Percentiles rank a stretch among this genome's conserved stretches.
Conservation (phyloP, 2,113 vertebrate genomes). For the Anhinga rufa region DNA sequence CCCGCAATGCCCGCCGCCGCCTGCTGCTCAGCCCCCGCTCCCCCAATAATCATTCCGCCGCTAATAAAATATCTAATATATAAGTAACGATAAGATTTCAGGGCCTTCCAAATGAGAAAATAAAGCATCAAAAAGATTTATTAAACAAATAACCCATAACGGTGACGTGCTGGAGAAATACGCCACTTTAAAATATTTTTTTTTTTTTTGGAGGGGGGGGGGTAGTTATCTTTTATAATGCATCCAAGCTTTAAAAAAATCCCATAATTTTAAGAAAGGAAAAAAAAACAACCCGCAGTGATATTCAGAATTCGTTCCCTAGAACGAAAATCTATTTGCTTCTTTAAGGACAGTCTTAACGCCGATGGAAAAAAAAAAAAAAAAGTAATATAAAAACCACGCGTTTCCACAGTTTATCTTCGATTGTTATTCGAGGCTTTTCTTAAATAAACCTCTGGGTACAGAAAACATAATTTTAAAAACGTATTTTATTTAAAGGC, state of each 20-base stretch:
- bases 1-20: constrained; percentile 7
- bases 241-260: constrained; percentile 23
- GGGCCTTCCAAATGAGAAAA: constrained; percentile 64
- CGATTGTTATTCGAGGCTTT: neutral
- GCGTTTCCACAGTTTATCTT: neutral
- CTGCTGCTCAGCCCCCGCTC: neutral
- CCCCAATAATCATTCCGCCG: constrained; percentile 44
- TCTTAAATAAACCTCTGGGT: neutral
- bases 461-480: neutral
- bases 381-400: neutral
- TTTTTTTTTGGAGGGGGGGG: neutral
- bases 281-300: neutral
- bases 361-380: neutral
- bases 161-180: constrained; percentile 52
- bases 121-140: constrained; percentile 58
- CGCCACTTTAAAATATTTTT: constrained; percentile 14
- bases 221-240: constrained; percentile 36
- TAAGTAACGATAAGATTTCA: constrained; percentile 63
- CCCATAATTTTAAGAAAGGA: neutral
- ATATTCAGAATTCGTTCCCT: constrained; percentile 22
- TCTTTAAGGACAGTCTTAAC: neutral
- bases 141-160: constrained; percentile 56
- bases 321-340: neutral
- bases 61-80: constrained; percentile 70
- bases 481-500: neutral